These are phyloP conservation scores for Pterocles burchelli DNA, from an alignment of 2,113 vertebrate genomes.

Conservation along the genomic window DNA sequence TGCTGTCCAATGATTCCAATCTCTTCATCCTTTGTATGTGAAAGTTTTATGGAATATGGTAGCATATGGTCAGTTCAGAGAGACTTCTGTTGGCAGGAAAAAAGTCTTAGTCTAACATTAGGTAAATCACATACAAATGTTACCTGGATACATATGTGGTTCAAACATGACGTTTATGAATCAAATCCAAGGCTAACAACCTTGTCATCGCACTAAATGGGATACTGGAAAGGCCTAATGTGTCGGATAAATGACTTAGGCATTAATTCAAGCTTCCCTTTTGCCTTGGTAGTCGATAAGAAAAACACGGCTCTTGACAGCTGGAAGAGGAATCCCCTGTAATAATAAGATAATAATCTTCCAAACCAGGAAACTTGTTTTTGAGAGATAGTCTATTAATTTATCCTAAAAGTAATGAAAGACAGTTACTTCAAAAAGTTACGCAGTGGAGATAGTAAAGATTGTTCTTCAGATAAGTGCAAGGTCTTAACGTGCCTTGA, in stretches of 20 bases:
- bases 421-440: background rate
- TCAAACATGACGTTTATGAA: background rate
- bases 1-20: background rate
- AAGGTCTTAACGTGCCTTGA: background rate
- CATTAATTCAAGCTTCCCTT: background rate
- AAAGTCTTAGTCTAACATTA: background rate
- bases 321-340: background rate
- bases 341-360: background rate
- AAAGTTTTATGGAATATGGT: background rate
- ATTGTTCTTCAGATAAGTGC: background rate
- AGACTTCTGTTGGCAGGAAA: background rate
- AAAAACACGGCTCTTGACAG: background rate
- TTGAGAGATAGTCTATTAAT: background rate
- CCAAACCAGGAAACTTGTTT: background rate
- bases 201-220: background rate
- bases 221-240: background rate
- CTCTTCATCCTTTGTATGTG: background rate
- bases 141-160: background rate
- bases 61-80: background rate
- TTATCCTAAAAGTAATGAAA: background rate
- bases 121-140: background rate
- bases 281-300: background rate
- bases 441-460: background rate
- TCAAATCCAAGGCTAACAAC: background rate
- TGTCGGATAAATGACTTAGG: background rate